phyloP scores from a whole-genome alignment of 2,888 invertebrate genomes.

The Agonum fuliginosum region DNA sequence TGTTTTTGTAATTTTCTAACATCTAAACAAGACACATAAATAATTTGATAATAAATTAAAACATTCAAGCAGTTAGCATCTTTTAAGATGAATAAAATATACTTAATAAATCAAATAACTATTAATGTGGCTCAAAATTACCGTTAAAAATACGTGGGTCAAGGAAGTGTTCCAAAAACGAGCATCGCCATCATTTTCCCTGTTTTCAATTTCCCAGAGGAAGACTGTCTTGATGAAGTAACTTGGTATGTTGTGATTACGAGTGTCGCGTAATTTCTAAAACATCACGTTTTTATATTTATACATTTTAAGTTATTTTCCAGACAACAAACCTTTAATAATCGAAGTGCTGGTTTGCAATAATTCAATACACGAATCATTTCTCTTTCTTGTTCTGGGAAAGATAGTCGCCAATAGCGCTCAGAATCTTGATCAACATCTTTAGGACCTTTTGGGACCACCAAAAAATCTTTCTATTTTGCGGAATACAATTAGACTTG shows the following conservation, averaged over 20 bases:
- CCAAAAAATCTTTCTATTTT: slow-evolving; percentile 66
- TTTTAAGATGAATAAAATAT: too few relatives aligned
- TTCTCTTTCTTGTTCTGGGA: slow-evolving; percentile 71
- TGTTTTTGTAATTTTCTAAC: slow-evolving; percentile 67
- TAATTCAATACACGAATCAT: slow-evolving; percentile 65
- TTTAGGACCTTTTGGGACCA: slow-evolving; percentile 69
- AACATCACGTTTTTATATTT: neutral
- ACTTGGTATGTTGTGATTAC: slow-evolving; percentile 70
- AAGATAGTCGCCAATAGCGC: slow-evolving; percentile 70
- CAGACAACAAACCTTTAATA: slow-evolving; percentile 68
- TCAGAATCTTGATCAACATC: slow-evolving; percentile 52
- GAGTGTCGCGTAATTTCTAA: slow-evolving; percentile 70
- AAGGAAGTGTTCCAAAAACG: slow-evolving; percentile 63
- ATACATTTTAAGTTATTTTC: neutral
- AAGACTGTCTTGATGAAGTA: slow-evolving; percentile 74
- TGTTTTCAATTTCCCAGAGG: slow-evolving; percentile 68
- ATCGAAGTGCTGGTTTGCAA: slow-evolving; percentile 68
- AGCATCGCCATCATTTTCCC: slow-evolving; percentile 66
- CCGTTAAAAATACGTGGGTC: slow-evolving; percentile 67
- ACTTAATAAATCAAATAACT: too few relatives aligned
- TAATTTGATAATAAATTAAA: too few relatives aligned
- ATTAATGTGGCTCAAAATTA: too few relatives aligned
- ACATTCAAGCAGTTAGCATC: too few relatives aligned
- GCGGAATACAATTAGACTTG: too few relatives aligned
- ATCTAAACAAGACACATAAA: too few relatives aligned